Conservation (phyloP, 37 sponge, comb jelly and placozoan genomes). For the Ianthella basta region DNA sequence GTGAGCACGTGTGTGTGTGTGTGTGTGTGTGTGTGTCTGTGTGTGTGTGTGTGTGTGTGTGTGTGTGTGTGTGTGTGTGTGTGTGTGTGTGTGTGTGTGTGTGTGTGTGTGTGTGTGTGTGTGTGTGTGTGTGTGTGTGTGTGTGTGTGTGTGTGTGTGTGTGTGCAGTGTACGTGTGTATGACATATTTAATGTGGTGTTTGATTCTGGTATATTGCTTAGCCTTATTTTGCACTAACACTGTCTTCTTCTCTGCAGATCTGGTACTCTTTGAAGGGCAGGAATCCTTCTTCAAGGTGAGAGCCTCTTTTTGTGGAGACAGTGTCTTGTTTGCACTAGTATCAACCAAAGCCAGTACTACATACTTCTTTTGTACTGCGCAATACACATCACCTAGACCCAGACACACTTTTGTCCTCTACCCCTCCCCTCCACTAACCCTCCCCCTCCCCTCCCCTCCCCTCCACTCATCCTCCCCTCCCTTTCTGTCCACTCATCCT, state of each 20-base stretch:
- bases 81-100: slow-evolving; percentile 8
- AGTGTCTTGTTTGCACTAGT: too few species aligned
- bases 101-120: slow-evolving; percentile 5
- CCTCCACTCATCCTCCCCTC: too few species aligned
- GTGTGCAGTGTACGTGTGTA: background rate
- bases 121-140: slow-evolving; percentile 8
- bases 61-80: slow-evolving; percentile 8
- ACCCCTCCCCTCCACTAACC: too few species aligned
- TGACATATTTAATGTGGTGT: too few species aligned
- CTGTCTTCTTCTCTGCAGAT: slow-evolving; percentile 47
- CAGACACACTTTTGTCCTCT: too few species aligned
- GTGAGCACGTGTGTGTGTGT: background rate
- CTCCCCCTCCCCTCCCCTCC: too few species aligned
- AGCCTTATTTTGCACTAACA: background rate
- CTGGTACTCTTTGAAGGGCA: slow-evolving; percentile 78
- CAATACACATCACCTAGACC: too few species aligned
- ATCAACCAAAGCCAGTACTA: too few species aligned
- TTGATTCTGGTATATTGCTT: too few species aligned
- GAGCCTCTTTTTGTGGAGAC: background rate
- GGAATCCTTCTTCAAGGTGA: slow-evolving; percentile 81
- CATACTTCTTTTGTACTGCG: too few species aligned
- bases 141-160: background rate
- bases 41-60: slow-evolving; percentile 4
- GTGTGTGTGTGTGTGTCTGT: background rate
- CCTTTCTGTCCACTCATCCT: background rate